Conservation (phyloP, 1,140 invertebrate genomes). For the Charaxes varanes region DNA sequence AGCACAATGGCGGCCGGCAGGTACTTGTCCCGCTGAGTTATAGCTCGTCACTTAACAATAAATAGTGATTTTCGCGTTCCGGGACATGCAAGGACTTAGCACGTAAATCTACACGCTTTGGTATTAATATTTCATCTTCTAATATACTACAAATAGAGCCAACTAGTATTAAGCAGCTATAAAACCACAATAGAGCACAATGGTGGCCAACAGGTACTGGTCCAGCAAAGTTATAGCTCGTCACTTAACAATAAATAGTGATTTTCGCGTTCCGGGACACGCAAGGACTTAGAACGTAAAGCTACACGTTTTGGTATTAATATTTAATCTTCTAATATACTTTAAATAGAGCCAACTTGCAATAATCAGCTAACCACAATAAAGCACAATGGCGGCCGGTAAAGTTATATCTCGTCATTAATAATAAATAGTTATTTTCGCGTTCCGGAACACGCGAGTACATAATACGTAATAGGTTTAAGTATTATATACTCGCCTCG, state of each 20-base stretch:
- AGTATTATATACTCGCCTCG: not conserved
- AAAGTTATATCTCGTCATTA: constrained; percentile 64
- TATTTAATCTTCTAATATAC: constrained; percentile 1
- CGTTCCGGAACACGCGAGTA: constrained; percentile 40
- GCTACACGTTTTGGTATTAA: not conserved
- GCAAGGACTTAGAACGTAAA: constrained; percentile 32
- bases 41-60: constrained; percentile 66
- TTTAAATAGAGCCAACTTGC: constrained; percentile 28
- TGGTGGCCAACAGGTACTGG: constrained; percentile 34
- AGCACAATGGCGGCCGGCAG: constrained; percentile 45
- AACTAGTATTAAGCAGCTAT: constrained; percentile 46
- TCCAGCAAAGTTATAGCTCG: constrained; percentile 57
- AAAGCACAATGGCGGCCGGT: constrained; percentile 41
- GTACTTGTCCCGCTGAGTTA: constrained; percentile 47
- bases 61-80: constrained; percentile 64
- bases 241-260: constrained; percentile 67
- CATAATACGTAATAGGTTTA: constrained; percentile 24
- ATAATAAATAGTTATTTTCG: constrained; percentile 69
- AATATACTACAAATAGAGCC: constrained; percentile 14
- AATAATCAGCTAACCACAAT: constrained; percentile 42
- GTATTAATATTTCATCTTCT: not conserved
- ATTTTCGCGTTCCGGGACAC: constrained; percentile 55
- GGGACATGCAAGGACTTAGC: constrained; percentile 32
- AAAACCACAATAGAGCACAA: constrained; percentile 50
- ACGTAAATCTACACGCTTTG: constrained; percentile 22